Conservation (phyloP, 2,888 invertebrate species). For the Acrocera orbiculus region DNA sequence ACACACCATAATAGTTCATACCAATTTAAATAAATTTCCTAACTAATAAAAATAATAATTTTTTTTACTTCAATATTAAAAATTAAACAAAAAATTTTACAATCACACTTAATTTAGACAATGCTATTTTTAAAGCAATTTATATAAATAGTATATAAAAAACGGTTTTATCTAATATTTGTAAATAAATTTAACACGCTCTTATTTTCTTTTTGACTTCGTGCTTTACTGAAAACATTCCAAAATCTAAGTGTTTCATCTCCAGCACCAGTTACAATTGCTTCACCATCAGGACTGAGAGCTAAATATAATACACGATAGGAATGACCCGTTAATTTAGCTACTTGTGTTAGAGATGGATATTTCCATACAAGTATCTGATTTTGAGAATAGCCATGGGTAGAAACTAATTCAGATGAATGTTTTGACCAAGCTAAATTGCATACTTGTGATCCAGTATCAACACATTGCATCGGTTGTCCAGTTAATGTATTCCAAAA, state of each 20-base stretch:
- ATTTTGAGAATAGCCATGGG: slow-evolving; percentile 97
- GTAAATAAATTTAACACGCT: slow-evolving; percentile 86
- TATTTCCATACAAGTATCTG: slow-evolving; percentile 99
- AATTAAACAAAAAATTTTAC: too few species aligned
- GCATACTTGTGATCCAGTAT: slow-evolving; percentile 95
- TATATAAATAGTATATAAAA: too few species aligned
- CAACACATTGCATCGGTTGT: slow-evolving; percentile 95
- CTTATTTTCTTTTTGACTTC: slow-evolving; percentile 84
- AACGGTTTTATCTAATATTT: slow-evolving; percentile 48
- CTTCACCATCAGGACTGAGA: slow-evolving; percentile 94
- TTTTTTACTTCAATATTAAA: too few species aligned
- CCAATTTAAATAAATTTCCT: too few species aligned
- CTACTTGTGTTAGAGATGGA: slow-evolving; percentile 90
- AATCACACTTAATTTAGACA: too few species aligned
- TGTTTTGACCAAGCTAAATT: slow-evolving; percentile 99
- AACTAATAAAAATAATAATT: too few species aligned
- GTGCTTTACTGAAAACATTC: slow-evolving; percentile 97
- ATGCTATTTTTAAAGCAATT: too few species aligned
- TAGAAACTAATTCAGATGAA: slow-evolving; percentile 91
- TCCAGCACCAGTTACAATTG: slow-evolving; percentile 96
- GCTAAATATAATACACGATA: slow-evolving; percentile 91
- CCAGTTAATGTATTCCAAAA: slow-evolving; percentile 98
- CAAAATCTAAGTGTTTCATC: slow-evolving; percentile 96
- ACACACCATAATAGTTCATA: too few species aligned
- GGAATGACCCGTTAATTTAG: slow-evolving; percentile 92